These are phyloP conservation scores for Himantopus leucocephalus DNA, from an alignment of 2,113 vertebrate species.

Conservation along the genomic window DNA sequence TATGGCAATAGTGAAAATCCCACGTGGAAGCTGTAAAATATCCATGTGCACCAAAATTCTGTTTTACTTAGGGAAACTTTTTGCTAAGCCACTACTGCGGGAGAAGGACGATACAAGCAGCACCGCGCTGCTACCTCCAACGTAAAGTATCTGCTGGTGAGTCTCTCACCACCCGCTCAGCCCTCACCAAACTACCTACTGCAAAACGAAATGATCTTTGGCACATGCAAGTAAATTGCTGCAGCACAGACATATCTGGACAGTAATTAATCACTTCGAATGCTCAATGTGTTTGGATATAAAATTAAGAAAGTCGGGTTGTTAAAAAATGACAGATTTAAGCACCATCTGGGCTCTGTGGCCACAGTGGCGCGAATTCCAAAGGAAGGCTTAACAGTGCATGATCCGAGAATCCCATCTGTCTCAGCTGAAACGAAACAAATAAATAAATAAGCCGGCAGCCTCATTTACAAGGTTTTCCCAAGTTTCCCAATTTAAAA, in stretches of 20 bases:
- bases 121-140: not conserved
- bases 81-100: not conserved
- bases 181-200: slow-evolving; percentile 1
- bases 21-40: not conserved
- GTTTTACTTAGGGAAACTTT: not conserved
- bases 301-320: slow-evolving; percentile 81
- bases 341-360: slow-evolving; percentile 82
- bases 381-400: slow-evolving; percentile 83
- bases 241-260: slow-evolving; percentile 72
- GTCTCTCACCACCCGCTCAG: not conserved
- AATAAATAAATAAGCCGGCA: slow-evolving; percentile 64
- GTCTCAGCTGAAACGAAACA: slow-evolving; percentile 75
- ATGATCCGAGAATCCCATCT: slow-evolving; percentile 84
- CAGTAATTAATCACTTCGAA: slow-evolving; percentile 80
- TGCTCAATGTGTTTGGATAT: slow-evolving; percentile 78
- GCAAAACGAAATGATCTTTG: slow-evolving; percentile 41
- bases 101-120: not conserved
- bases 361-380: slow-evolving; percentile 81
- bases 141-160: not conserved
- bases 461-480: slow-evolving; percentile 52
- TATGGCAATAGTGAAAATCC: not conserved
- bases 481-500: slow-evolving; percentile 54
- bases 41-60: not conserved
- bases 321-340: slow-evolving; percentile 85
- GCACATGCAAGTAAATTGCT: slow-evolving; percentile 6